Evolutionary conservation across 2,113 vertebrate genomes (phyloP).

Genomic region (Pipra filicauda): DNA sequence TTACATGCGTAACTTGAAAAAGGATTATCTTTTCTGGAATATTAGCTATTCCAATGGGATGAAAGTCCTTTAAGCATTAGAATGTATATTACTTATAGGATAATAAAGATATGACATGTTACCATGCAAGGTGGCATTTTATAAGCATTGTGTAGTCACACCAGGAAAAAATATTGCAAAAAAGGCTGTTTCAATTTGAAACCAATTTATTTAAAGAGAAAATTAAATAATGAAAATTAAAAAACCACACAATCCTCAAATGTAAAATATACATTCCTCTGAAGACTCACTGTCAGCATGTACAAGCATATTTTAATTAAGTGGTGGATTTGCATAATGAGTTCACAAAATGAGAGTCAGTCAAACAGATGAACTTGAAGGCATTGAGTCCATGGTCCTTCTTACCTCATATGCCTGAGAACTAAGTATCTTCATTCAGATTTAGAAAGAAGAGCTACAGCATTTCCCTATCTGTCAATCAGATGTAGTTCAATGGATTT

Average conservation of each 20-base stretch:
- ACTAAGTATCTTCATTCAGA: background rate
- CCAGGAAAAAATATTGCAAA: background rate
- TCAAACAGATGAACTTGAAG: background rate
- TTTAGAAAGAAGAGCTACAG: background rate
- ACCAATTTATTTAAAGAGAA: background rate
- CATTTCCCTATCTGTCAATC: background rate
- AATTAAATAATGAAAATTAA: background rate
- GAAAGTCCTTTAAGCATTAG: background rate
- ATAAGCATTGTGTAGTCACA: background rate
- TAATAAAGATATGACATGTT: background rate
- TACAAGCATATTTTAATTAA: background rate
- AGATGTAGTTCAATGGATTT: background rate
- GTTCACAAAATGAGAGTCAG: background rate
- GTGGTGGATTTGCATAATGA: background rate
- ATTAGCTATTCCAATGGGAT: background rate
- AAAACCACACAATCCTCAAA: background rate
- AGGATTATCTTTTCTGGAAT: background rate
- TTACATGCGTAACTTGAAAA: background rate
- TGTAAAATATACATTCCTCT: background rate
- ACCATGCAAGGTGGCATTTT: background rate
- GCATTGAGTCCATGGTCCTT: background rate
- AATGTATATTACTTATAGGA: background rate
- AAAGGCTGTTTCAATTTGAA: background rate
- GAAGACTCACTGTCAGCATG: background rate
- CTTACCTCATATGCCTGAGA: background rate